A percentile compares a stretch with the other conserved stretches of the same genome.
These are phyloP conservation scores for Zoanthus sansibaricus DNA, from an alignment of 92 coral and sea anemone species.

Conservation along the genomic window DNA sequence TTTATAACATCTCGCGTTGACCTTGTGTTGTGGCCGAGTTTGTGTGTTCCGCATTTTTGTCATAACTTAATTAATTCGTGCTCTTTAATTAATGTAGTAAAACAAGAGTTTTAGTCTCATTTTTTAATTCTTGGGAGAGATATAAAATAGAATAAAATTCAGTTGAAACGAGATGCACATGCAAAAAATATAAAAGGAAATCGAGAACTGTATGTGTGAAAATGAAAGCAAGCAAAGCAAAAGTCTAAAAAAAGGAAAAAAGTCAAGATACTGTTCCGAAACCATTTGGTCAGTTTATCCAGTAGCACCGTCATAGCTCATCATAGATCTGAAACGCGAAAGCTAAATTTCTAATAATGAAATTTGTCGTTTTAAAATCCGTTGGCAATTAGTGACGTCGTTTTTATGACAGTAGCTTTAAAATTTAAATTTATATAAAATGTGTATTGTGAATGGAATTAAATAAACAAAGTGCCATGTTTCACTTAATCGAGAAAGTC, in stretches of 20 bases:
- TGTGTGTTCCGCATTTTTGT: slow-evolving; percentile 11
- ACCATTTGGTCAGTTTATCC: not conserved
- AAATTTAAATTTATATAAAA: too few relatives aligned
- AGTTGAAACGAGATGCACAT: not conserved
- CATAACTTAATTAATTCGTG: slow-evolving; percentile 2
- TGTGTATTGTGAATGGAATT: too few relatives aligned
- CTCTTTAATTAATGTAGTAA: not conserved
- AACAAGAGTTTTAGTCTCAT: not conserved
- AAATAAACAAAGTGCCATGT: too few relatives aligned
- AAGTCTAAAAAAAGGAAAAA: not conserved
- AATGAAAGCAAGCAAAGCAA: not conserved
- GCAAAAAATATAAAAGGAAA: not conserved
- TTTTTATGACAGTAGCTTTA: too few relatives aligned
- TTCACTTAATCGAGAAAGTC: not conserved
- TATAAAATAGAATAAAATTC: not conserved
- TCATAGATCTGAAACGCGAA: not conserved
- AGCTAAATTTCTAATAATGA: not conserved
- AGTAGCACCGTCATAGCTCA: not conserved
- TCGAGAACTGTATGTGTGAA: not conserved
- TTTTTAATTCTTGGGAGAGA: not conserved
- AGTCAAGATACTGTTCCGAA: not conserved
- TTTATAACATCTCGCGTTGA: not conserved
- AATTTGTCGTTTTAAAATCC: not conserved
- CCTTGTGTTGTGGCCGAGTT: not conserved
- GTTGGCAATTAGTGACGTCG: too few relatives aligned